Percentiles rank a stretch among this genome's conserved stretches.
phyloP scores from a whole-genome alignment of 1,140 invertebrate species.

The Trachymyrmex cornetzi region DNA sequence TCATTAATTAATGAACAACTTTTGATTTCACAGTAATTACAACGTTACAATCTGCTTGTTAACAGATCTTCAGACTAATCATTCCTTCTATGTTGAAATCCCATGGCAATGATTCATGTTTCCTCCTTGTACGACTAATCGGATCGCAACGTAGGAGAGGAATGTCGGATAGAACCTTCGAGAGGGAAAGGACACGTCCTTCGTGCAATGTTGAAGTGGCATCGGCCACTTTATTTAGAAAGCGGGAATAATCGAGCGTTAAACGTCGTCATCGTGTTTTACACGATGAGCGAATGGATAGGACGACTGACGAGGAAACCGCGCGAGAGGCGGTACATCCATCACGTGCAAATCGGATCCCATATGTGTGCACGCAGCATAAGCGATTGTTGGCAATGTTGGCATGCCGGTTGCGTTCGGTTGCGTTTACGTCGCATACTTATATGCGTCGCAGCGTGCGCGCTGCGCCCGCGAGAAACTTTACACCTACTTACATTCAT shows the following conservation, averaged over 20 bases:
- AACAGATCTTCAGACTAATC: constrained; percentile 16
- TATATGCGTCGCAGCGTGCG: constrained; percentile 3
- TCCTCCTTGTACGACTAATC: background rate
- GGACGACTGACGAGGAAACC: constrained; percentile 40
- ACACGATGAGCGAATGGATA: constrained; percentile 60
- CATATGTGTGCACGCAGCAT: background rate
- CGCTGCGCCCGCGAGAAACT: constrained; percentile 11
- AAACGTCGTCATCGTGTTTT: constrained; percentile 3
- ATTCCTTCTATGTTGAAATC: background rate
- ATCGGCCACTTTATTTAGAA: constrained; percentile 19
- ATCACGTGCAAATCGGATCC: constrained; percentile 43
- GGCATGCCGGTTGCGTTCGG: too few relatives aligned
- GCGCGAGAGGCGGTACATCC: constrained; percentile 34
- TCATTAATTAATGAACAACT: background rate
- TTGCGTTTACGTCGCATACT: background rate
- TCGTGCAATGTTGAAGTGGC: background rate
- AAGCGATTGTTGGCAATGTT: constrained; percentile 35
- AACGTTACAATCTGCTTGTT: constrained; percentile 1
- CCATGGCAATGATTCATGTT: constrained; percentile 18
- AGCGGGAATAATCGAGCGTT: constrained; percentile 30
- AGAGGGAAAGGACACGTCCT: constrained; percentile 30
- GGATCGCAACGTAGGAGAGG: constrained; percentile 4
- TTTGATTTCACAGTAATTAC: background rate
- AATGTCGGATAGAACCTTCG: constrained; percentile 27
- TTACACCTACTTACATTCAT: constrained; percentile 45